These are phyloP conservation scores for Choristoneura rosaceana DNA, from an alignment of 2,888 invertebrate genomes.

Conservation along the genomic window DNA sequence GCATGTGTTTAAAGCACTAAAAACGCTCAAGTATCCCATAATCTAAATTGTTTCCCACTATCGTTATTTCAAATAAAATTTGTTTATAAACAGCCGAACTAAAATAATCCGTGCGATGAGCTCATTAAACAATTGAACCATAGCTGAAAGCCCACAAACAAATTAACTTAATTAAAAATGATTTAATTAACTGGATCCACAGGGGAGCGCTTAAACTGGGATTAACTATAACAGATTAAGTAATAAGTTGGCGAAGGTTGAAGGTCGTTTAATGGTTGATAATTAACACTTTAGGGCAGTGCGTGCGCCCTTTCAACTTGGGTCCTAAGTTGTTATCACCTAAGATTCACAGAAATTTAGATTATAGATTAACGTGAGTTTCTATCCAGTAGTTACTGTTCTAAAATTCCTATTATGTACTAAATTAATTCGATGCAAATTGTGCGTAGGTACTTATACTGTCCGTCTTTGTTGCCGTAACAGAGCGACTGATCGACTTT, in stretches of 20 bases:
- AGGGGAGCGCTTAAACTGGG: conserved; percentile 17
- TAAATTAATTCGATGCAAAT: neutral
- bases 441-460: neutral
- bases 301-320: conserved; percentile 22
- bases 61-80: no score
- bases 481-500: no score
- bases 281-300: conserved; percentile 35
- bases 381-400: neutral
- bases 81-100: neutral
- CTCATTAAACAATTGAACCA: conserved; percentile 18
- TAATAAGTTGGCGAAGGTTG: conserved; percentile 24
- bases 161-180: conserved; percentile 37
- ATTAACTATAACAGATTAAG: conserved; percentile 29
- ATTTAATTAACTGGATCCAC: conserved; percentile 29
- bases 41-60: no score
- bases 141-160: conserved; percentile 15
- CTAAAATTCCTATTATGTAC: neutral
- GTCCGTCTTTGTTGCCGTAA: no score
- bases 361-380: conserved; percentile 23
- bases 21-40: no score
- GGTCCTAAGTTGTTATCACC: conserved; percentile 10
- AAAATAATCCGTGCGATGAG: neutral
- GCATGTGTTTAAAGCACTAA: no score
- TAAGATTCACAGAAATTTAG: conserved; percentile 8
- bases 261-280: conserved; percentile 14